Evolutionary conservation across 1,140 invertebrate species (phyloP).

Genomic region (Aphaenogaster rudis): DNA sequence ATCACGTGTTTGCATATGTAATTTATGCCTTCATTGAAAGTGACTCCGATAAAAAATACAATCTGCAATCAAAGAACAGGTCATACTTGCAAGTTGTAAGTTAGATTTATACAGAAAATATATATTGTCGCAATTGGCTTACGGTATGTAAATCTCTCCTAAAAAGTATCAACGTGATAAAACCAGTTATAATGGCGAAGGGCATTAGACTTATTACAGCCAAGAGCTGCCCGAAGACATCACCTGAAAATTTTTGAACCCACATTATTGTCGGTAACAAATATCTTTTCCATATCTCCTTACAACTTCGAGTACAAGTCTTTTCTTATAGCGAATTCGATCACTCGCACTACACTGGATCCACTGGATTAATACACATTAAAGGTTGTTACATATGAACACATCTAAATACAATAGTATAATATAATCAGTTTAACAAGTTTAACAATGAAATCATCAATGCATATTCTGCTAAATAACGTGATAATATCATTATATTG

Average conservation of each 20-base stretch:
- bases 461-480: too few species aligned
- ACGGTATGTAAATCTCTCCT: conserved; percentile 97
- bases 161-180: conserved; percentile 95
- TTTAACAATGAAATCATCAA: too few species aligned
- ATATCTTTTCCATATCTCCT: background rate
- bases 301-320: background rate
- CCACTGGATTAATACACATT: too few species aligned
- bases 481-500: too few species aligned
- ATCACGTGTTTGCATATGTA: conserved; percentile 94
- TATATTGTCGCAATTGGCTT: conserved; percentile 83
- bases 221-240: conserved; percentile 80
- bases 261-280: conserved; percentile 3
- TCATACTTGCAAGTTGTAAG: conserved; percentile 28
- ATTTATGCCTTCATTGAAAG: conserved; percentile 94
- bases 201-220: conserved; percentile 94
- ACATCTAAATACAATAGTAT: too few species aligned
- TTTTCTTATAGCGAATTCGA: background rate
- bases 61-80: conserved; percentile 89
- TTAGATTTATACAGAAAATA: conserved; percentile 15
- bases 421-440: too few species aligned
- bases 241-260: conserved; percentile 76
- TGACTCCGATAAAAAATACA: conserved; percentile 93
- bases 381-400: too few species aligned
- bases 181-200: conserved; percentile 93
- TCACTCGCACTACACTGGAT: too few species aligned